Conservation (phyloP, 2,797 vertebrate species). For the Threskiornis aethiopicus region DNA sequence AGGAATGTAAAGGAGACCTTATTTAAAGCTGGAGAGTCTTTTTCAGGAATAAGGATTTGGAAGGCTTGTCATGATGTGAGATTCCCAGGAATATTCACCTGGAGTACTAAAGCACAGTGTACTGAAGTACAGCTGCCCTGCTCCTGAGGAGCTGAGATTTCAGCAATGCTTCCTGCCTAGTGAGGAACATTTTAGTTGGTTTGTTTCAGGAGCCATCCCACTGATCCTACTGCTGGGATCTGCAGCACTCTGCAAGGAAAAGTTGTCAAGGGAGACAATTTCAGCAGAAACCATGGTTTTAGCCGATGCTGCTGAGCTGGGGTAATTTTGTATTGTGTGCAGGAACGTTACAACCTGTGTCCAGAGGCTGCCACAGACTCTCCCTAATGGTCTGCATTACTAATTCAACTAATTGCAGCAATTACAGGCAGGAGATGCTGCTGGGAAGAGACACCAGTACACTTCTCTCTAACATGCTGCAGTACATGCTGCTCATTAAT, state of each 20-base stretch:
- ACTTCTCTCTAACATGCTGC: slow-evolving; percentile 46
- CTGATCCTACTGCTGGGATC: neutral
- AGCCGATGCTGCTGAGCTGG: neutral
- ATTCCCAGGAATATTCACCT: neutral
- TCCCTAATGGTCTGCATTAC: slow-evolving; percentile 66
- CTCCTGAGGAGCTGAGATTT: neutral
- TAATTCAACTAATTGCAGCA: slow-evolving; percentile 75
- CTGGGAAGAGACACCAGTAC: slow-evolving; percentile 54
- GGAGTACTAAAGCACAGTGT: neutral
- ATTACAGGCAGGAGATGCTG: slow-evolving; percentile 69
- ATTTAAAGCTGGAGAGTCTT: neutral
- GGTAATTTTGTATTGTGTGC: slow-evolving; percentile 36
- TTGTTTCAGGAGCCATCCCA: neutral
- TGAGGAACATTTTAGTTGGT: neutral
- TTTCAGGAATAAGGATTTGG: neutral
- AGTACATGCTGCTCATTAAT: slow-evolving; percentile 54
- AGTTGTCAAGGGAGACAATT: neutral
- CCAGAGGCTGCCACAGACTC: slow-evolving; percentile 47
- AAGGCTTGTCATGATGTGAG: neutral
- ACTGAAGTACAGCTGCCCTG: neutral
- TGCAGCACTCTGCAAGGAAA: neutral
- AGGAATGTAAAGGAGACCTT: neutral
- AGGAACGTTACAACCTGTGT: slow-evolving; percentile 25
- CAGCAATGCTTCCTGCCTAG: neutral
- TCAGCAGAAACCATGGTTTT: neutral